Evolutionary conservation across 1,140 invertebrate species (phyloP), one percentile per base, ranked within the genome.

Genomic region (Drosophila dunni): DNA sequence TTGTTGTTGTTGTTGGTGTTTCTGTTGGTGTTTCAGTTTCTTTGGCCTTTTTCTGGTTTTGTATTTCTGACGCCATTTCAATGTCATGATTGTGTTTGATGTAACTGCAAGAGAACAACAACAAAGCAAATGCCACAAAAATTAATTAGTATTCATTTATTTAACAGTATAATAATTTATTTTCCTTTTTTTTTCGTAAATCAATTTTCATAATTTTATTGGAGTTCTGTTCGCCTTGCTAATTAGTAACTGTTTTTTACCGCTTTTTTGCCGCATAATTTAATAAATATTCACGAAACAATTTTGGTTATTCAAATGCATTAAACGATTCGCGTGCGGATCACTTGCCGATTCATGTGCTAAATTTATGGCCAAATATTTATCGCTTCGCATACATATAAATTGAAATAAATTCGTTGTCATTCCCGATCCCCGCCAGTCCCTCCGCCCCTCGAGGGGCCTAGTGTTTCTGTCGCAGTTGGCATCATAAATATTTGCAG

Each of bases 61-160:
- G 78, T 88, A 90, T 91, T 88, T 91, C 60, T 91, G 90, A 15
- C 90, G 90, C 85, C 90, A 91, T 91, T 91, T 91, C 70, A 91
- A 85, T 77, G 90, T 86, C 90, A 91, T 90, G 79, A 75, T 90
- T 75, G 70, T 54, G 40, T 40, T 46, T 29, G 79, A 82, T 72
- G 65, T 83, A 53, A 66, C 84, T 89, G 68, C 13, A 79, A 84
- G 42, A 24, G 48, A 58, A 57, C 44, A 7, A 15, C 24, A 48
- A 54, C 54, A 64, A 29, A 15, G 45, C 0, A 38, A 42, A 6
- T 34, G 9, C 8, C 17, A 54, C n/a, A 53, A 36, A n/a, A 44
- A 20, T 46, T 24, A 42, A 68, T 58, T 58, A 60, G 53, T 50
- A 20, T 42, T 8, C 11, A 8, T n/a, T 58, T 1, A 24, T 57